These are phyloP conservation scores for Frankliniella fusca DNA, from an alignment of 2,888 invertebrate species.

Conservation along the genomic window DNA sequence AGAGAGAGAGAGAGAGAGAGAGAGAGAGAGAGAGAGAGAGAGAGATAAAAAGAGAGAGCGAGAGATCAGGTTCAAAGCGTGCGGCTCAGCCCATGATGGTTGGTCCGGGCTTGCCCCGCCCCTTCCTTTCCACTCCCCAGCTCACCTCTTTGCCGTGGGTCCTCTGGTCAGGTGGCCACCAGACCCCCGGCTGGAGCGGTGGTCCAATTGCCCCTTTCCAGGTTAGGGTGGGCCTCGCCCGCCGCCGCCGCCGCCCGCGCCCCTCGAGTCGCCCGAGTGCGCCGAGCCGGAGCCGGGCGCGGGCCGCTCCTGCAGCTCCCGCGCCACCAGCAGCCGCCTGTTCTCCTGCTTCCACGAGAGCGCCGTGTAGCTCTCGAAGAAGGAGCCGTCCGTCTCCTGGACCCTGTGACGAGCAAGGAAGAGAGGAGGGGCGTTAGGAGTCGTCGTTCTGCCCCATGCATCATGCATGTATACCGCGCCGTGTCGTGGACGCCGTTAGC, in stretches of 20 bases:
- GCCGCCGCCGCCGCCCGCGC: conserved; percentile 41
- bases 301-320: conserved; percentile 56
- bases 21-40: conserved; percentile 24
- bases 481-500: too few relatives aligned
- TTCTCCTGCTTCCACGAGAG: conserved; percentile 90
- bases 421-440: background rate
- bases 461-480: too few relatives aligned
- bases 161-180: conserved; percentile 40
- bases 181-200: conserved; percentile 52
- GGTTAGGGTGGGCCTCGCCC: conserved; percentile 41
- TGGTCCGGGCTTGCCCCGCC: background rate
- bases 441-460: too few relatives aligned
- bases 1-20: conserved; percentile 4
- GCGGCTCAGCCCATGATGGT: background rate
- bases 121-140: background rate
- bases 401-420: conserved; percentile 59
- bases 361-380: conserved; percentile 91
- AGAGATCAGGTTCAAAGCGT: background rate
- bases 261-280: conserved; percentile 42
- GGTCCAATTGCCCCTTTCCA: conserved; percentile 58
- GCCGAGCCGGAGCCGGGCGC: conserved; percentile 41
- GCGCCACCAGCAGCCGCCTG: conserved; percentile 66
- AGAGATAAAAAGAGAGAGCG: background rate
- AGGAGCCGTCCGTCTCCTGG: conserved; percentile 89
- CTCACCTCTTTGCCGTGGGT: conserved; percentile 48